phyloP scores from a whole-genome alignment of 2,888 invertebrate species.

The Liodrosophila aerea region DNA sequence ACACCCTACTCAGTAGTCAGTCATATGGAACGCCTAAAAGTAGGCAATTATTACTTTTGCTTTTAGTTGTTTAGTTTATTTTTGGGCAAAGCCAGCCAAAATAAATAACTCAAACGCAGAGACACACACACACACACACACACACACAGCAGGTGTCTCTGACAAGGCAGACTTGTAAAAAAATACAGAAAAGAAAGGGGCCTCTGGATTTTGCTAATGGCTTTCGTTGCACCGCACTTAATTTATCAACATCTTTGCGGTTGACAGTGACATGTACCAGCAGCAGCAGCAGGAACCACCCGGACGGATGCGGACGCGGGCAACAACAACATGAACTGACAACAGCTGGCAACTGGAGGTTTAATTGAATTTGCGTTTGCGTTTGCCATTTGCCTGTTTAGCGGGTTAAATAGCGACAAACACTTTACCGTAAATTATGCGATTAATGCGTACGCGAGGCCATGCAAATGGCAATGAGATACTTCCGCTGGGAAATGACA shows the following conservation, averaged over 20 bases:
- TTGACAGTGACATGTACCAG: constrained; percentile 54
- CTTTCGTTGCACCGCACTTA: constrained; percentile 50
- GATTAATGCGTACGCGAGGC: constrained; percentile 43
- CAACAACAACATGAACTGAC: neutral
- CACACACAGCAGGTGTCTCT: constrained; percentile 55
- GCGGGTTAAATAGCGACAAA: constrained; percentile 42
- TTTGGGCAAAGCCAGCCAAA: constrained; percentile 15
- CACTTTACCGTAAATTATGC: constrained; percentile 43
- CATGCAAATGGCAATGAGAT: constrained; percentile 48
- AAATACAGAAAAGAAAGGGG: constrained; percentile 8
- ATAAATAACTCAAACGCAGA: constrained; percentile 32
- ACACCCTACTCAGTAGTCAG: neutral
- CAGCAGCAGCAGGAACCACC: constrained; percentile 10
- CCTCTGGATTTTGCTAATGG: constrained; percentile 49
- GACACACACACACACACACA: constrained; percentile 5
- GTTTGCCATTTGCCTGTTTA: constrained; percentile 30
- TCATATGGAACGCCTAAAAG: constrained; percentile 4
- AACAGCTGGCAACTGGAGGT: constrained; percentile 28
- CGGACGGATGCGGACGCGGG: too few relatives aligned
- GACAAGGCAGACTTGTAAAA: constrained; percentile 35
- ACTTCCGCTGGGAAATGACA: constrained; percentile 31
- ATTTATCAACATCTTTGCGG: constrained; percentile 65
- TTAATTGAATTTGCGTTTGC: constrained; percentile 61
- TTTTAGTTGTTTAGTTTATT: constrained; percentile 35
- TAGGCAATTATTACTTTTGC: constrained; percentile 46